Conservation (phyloP, 2,113 vertebrate genomes). For the Paralichthys olivaceus region DNA sequence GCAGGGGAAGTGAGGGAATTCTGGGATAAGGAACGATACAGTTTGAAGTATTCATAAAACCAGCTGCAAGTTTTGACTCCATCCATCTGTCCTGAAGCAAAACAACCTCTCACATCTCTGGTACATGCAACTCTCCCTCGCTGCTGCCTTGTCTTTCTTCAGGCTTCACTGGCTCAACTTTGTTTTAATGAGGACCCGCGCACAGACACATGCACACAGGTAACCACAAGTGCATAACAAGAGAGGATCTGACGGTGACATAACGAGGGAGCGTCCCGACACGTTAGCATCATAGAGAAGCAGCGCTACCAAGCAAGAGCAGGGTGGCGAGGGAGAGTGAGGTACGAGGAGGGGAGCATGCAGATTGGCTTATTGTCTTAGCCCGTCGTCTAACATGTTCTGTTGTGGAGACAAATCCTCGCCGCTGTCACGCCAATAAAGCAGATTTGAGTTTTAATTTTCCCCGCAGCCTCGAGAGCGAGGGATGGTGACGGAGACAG, state of each 20-base stretch:
- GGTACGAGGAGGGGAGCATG: neutral
- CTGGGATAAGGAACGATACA: neutral
- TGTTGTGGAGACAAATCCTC: no score
- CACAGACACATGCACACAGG: neutral
- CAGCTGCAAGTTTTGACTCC: slow-evolving; percentile 8
- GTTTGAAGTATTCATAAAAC: slow-evolving; percentile 37
- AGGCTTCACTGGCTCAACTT: slow-evolving; percentile 43
- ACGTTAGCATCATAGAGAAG: slow-evolving; percentile 23
- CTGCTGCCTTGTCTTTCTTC: slow-evolving; percentile 12
- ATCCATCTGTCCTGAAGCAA: slow-evolving; percentile 24
- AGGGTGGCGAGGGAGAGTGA: neutral
- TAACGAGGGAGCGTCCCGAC: slow-evolving; percentile 32
- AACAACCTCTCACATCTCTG: slow-evolving; percentile 35
- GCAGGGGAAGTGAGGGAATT: neutral
- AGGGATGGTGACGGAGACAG: no score
- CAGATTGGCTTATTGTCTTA: neutral
- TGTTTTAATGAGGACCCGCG: slow-evolving; percentile 22
- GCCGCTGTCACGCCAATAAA: neutral
- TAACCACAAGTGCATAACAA: slow-evolving; percentile 11
- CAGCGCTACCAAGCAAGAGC: neutral
- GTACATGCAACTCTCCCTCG: slow-evolving; percentile 4
- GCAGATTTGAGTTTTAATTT: neutral
- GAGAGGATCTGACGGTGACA: slow-evolving; percentile 22
- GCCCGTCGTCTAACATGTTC: neutral
- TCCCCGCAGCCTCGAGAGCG: no score